Percentiles rank a stretch among this genome's conserved stretches.
Evolutionary conservation across 2,888 invertebrate genomes (phyloP).

Genomic region (Parasteatoda lunata): DNA sequence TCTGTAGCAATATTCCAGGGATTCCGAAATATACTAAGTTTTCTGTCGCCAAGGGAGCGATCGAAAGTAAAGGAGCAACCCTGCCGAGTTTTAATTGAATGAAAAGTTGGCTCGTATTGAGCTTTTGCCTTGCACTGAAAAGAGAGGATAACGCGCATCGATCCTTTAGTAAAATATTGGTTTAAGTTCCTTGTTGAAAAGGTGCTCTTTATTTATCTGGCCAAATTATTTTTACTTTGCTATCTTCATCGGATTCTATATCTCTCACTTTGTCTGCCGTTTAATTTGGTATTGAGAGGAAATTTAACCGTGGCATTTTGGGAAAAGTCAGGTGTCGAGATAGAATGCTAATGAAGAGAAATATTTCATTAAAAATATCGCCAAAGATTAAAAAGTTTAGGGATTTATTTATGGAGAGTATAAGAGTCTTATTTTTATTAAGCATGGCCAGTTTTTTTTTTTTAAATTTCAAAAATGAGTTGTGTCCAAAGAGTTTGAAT

Average conservation of each 20-base stretch:
- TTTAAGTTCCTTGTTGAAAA: conserved; percentile 9
- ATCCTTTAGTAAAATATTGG: conserved; percentile 50
- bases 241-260: conserved; percentile 14
- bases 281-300: background rate
- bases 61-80: conserved; percentile 31
- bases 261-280: background rate
- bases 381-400: too few species aligned
- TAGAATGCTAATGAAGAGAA: too few species aligned
- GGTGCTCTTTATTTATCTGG: conserved; percentile 38
- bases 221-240: conserved; percentile 17
- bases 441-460: too few species aligned
- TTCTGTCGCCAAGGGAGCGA: conserved; percentile 26
- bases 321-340: too few species aligned
- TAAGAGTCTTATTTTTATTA: too few species aligned
- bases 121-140: conserved; percentile 1
- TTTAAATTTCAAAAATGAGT: too few species aligned
- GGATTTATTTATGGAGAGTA: too few species aligned
- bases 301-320: too few species aligned
- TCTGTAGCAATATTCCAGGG: too few species aligned
- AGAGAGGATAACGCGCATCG: conserved; percentile 21
- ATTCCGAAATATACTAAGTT: background rate
- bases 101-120: conserved; percentile 49
- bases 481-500: too few species aligned
- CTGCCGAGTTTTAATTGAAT: conserved; percentile 41
- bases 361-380: too few species aligned